phyloP scores from a whole-genome alignment of 2,888 invertebrate genomes.

The Drosophila lutescens region DNA sequence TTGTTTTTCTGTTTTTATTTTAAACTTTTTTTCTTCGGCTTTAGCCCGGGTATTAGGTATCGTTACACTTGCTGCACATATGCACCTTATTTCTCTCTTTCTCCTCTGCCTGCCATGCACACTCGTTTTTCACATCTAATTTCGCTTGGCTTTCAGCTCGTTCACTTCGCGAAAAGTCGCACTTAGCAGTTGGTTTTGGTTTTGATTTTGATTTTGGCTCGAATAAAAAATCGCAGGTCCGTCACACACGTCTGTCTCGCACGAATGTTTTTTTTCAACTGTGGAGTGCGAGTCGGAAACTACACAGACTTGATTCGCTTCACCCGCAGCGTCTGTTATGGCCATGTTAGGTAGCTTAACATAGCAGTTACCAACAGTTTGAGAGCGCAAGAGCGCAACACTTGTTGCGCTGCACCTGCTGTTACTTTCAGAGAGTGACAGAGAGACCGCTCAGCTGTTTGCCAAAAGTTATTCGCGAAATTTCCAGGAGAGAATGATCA shows the following conservation, averaged over 20 bases:
- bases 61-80: constrained; percentile 59
- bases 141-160: constrained; percentile 41
- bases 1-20: constrained; percentile 7
- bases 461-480: constrained; percentile 57
- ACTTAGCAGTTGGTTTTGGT: constrained; percentile 40
- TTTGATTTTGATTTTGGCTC: constrained; percentile 5
- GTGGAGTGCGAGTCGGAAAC: constrained; percentile 3
- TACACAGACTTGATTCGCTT: neutral
- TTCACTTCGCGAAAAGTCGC: constrained; percentile 57
- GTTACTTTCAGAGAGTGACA: neutral
- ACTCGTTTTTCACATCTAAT: constrained; percentile 55
- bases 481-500: constrained; percentile 35
- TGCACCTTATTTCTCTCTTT: constrained; percentile 57
- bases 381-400: constrained; percentile 11
- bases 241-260: constrained; percentile 70
- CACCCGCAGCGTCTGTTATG: neutral
- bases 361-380: neutral
- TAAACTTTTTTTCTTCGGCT: constrained; percentile 10
- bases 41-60: constrained; percentile 33
- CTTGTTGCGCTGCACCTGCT: constrained; percentile 41
- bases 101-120: constrained; percentile 45
- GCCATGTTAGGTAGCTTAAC: neutral
- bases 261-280: constrained; percentile 81
- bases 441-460: constrained; percentile 61
- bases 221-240: constrained; percentile 24